Percentiles rank a stretch among this genome's conserved stretches.
These are phyloP conservation scores for Aphaenogaster ashmeadi DNA, from an alignment of 1,140 invertebrate genomes.

Conservation along the genomic window DNA sequence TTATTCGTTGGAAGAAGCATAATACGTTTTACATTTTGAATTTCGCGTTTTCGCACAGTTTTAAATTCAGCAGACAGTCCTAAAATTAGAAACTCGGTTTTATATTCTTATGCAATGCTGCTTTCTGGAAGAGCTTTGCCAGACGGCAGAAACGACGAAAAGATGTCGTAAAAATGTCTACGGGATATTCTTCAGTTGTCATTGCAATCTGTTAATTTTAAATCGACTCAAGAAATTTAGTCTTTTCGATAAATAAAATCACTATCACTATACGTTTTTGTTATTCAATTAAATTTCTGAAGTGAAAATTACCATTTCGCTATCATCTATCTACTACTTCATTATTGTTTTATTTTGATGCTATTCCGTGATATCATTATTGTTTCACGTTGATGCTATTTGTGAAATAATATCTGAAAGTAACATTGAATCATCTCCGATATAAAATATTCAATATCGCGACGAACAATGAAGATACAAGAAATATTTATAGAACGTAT, in stretches of 20 bases:
- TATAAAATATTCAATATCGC: slow-evolving; percentile 26
- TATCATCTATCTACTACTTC: neutral
- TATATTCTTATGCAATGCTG: slow-evolving; percentile 47
- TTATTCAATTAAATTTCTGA: neutral
- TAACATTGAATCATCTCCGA: neutral
- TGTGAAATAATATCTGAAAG: slow-evolving; percentile 4
- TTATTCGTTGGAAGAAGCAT: neutral
- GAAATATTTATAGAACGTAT: slow-evolving; percentile 51
- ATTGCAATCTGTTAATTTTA: neutral
- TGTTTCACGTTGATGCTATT: neutral
- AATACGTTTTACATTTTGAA: neutral
- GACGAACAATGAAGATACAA: slow-evolving; percentile 13
- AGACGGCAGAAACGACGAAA: neutral
- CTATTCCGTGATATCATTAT: neutral
- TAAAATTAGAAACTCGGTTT: slow-evolving; percentile 49
- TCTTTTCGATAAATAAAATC: neutral
- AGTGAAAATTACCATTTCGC: neutral
- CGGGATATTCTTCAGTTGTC: neutral
- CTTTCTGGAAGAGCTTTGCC: slow-evolving; percentile 16
- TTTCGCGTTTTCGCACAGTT: neutral
- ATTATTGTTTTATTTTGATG: neutral
- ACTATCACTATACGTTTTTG: neutral
- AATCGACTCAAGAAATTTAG: neutral
- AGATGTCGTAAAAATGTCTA: neutral
- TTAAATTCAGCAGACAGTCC: neutral